Evolutionary conservation across 23 tunicate genomes (phyloP).

Genomic region (Trididemnum nubilum): DNA sequence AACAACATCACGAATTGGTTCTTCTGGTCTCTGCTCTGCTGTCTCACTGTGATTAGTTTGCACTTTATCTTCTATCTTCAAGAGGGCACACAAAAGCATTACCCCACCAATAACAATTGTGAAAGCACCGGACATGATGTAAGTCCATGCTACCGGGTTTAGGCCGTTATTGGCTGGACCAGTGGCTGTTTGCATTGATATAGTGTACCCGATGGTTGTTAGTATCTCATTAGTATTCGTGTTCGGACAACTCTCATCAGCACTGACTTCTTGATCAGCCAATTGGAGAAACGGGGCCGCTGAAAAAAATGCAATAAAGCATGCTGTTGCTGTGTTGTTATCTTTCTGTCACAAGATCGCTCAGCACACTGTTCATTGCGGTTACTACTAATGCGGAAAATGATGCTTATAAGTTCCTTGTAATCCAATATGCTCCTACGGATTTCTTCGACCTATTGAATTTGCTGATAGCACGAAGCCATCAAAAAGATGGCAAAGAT

Average conservation of each 20-base stretch:
- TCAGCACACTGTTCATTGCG: too few species aligned
- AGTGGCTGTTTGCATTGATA: slow-evolving; percentile 1
- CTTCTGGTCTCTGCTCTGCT: slow-evolving; percentile 55
- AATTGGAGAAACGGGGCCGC: slow-evolving; percentile 81
- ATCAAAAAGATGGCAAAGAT: too few species aligned
- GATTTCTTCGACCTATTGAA: too few species aligned
- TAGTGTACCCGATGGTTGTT: slow-evolving; percentile 21
- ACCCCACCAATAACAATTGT: slow-evolving; percentile 42
- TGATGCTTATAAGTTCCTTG: too few species aligned
- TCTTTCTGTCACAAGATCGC: too few species aligned
- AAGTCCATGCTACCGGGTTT: slow-evolving; percentile 91
- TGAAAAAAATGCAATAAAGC: slow-evolving; percentile 16
- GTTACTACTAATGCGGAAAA: too few species aligned
- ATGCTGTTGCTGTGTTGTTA: too few species aligned
- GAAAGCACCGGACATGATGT: slow-evolving; percentile 77
- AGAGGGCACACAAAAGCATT: slow-evolving; percentile 52
- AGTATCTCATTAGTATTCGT: background rate
- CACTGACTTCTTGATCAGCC: slow-evolving; percentile 62
- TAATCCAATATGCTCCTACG: too few species aligned
- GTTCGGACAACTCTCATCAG: slow-evolving; percentile 67
- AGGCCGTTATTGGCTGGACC: slow-evolving; percentile 9
- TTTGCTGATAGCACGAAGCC: too few species aligned
- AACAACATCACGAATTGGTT: slow-evolving; percentile 57
- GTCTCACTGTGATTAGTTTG: slow-evolving; percentile 28
- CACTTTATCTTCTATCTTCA: slow-evolving; percentile 49